A percentile compares a stretch with the other conserved stretches of the same genome.
phyloP scores from a whole-genome alignment of 2,888 invertebrate species.

The Tipula vernalis region DNA sequence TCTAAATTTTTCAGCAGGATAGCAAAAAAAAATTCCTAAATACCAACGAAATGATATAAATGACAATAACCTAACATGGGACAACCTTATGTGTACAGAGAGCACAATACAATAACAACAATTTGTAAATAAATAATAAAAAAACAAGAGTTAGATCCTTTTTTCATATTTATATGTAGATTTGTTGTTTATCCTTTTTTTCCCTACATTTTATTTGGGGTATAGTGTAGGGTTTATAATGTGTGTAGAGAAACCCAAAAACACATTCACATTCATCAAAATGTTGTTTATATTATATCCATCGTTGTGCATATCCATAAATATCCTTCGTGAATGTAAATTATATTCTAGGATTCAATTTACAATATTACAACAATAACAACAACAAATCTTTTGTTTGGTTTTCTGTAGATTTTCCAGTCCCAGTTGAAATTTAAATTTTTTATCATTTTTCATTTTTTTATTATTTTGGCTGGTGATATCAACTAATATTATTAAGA shows the following conservation, averaged over 20 bases:
- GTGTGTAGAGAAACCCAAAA: background rate
- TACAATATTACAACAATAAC: background rate
- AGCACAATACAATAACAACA: background rate
- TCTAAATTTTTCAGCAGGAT: background rate
- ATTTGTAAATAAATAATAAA: background rate
- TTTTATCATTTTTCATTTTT: background rate
- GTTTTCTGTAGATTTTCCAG: background rate
- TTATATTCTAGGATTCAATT: background rate
- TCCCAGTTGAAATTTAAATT: background rate
- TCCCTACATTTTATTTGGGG: background rate
- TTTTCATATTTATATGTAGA: background rate
- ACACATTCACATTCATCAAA: background rate
- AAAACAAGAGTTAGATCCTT: background rate
- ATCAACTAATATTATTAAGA: background rate
- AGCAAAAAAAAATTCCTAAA: background rate
- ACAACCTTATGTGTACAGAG: background rate
- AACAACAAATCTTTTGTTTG: background rate
- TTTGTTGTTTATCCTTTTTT: background rate
- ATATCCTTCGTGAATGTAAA: background rate
- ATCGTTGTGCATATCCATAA: background rate
- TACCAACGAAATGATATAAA: background rate
- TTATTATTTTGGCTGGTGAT: background rate
- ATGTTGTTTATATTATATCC: background rate
- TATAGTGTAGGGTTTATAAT: background rate
- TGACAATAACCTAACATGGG: slow-evolving; percentile 4